These are phyloP conservation scores for Pterobdella sp. DNA, from an alignment of 2,888 invertebrate species.

Conservation along the genomic window DNA sequence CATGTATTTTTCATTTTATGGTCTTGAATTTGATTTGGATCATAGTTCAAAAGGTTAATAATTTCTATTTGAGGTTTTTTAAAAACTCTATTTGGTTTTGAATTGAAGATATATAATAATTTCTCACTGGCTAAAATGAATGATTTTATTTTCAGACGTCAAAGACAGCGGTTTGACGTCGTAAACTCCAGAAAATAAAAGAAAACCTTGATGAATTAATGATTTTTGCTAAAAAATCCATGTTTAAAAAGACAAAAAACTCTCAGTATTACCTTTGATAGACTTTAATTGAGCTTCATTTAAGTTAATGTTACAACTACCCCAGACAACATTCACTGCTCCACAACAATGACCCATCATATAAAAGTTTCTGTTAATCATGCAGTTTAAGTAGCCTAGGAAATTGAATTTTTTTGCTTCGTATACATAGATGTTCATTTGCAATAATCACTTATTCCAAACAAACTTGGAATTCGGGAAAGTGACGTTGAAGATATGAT, in stretches of 20 bases:
- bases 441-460: background rate
- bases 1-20: no score
- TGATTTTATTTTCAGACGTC: background rate
- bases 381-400: background rate
- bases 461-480: background rate
- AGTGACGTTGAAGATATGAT: background rate
- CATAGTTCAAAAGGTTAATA: no score
- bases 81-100: no score
- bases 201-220: background rate
- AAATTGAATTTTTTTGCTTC: background rate
- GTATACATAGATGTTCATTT: background rate
- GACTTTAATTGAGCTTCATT: background rate
- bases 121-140: background rate
- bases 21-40: no score
- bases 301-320: background rate
- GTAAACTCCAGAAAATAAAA: background rate
- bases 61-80: no score
- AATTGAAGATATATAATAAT: no score
- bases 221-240: no score
- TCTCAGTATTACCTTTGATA: conserved; percentile 15
- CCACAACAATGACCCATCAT: background rate
- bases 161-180: conserved; percentile 3
- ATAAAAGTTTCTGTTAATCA: background rate
- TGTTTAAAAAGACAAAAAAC: no score
- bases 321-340: background rate